Base-by-base conservation (phyloP, 1,140 invertebrate genomes). In the Oncopeltus fasciatus region DNA sequence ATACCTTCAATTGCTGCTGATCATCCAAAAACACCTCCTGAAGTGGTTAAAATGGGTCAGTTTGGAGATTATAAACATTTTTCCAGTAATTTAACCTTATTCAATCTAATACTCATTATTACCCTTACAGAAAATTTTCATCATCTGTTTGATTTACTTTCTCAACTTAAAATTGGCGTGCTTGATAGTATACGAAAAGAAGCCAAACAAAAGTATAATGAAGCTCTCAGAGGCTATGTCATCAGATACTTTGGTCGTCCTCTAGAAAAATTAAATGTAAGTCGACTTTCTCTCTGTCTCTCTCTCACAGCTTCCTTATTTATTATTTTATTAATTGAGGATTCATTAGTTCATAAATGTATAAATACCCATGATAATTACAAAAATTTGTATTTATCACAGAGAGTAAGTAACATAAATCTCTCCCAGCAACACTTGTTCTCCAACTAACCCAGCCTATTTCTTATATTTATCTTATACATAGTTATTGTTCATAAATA, bases 181-280 rank as follows among this genome's bases (percentile, higher is more conserved):
- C 77, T 98, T 71, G 95, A 98, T 71, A 73, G 77, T 18, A 82
- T 91, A 67, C 81, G 90, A 65, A 95, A 94, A 74, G 93, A 97
- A 71, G 88, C 92, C 0, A 95, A 95, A 74, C 80, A 85, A 68
- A 85, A 85, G 66, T 98, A 98, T 76, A 85, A 85, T 67, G 93
- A 96, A 64, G 90, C 94, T 29, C 78, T 96, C 47, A 81, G 84
- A 69, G 83, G 83, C 29, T 98, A 99, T 77, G 95, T 98, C 46
- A 93, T 86, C 51, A 82, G 88, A 68, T 93, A 95, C 75, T 94
- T 98, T 78, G 94, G 95, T 49, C 78, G 92, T 64, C 95, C 95
- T 29, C 74, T 99, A 28, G 94, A 98, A 73, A 95, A 96, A 77
- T 78, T 97, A 33, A 95, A 95, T 78, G 90, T 92, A 78, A 79